Conservation (phyloP, 2,797 vertebrate species). For the Sebastes nivosus region DNA sequence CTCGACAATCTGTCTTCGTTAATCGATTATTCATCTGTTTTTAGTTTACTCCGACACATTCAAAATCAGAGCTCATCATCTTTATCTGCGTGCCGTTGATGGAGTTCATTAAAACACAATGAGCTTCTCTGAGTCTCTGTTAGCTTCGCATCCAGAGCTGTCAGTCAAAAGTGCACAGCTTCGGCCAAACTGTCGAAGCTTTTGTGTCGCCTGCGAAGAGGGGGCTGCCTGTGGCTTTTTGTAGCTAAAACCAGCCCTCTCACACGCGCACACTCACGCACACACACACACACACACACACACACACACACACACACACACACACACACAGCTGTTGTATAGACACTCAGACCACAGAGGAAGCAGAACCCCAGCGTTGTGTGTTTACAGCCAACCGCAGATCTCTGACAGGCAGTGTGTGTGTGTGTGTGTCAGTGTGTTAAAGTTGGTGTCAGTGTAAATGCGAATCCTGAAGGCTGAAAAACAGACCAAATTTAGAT, state of each 20-base stretch:
- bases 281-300: conserved; percentile 39
- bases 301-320: conserved; percentile 36
- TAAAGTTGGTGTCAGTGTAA: conserved; percentile 32
- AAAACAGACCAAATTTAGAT: conserved; percentile 39
- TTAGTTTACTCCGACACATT: neutral
- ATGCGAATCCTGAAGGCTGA: conserved; percentile 32
- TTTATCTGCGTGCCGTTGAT: conserved; percentile 26
- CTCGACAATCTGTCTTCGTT: neutral
- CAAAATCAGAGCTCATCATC: conserved; percentile 40
- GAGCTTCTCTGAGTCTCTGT: conserved; percentile 37
- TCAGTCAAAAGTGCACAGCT: conserved; percentile 48
- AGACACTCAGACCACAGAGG: conserved; percentile 67
- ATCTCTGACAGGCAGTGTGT: conserved; percentile 38
- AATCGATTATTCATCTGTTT: conserved; percentile 15
- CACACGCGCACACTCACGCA: neutral
- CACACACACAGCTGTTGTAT: conserved; percentile 68
- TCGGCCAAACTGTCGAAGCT: conserved; percentile 50
- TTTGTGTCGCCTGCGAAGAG: conserved; percentile 40
- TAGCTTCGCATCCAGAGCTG: conserved; percentile 50
- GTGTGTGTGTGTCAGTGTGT: neutral
- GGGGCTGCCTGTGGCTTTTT: conserved; percentile 36
- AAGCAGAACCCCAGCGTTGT: conserved; percentile 59
- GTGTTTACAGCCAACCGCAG: conserved; percentile 61
- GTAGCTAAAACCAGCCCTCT: conserved; percentile 27
- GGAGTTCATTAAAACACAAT: conserved; percentile 58